Conservation (phyloP, 1,140 invertebrate genomes). For the Macrosteles quadrilineatus region DNA sequence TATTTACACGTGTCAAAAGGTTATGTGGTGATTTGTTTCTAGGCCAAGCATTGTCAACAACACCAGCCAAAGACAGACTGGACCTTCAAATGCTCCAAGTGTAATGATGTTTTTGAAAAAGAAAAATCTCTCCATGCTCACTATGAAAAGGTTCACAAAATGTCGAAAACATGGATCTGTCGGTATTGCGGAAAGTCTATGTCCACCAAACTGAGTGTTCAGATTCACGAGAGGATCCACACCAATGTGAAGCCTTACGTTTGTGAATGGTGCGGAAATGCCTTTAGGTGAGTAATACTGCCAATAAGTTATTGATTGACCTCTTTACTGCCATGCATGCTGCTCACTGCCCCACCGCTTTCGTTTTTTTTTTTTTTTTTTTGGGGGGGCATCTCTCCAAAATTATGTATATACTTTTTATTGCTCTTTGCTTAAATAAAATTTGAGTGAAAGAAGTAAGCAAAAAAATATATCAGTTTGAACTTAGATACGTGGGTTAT, state of each 20-base stretch:
- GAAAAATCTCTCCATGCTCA: constrained; percentile 19
- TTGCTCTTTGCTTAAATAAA: too few relatives aligned
- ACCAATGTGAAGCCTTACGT: constrained; percentile 40
- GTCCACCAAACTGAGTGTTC: constrained; percentile 38
- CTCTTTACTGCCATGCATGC: too few relatives aligned
- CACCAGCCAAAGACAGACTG: constrained; percentile 7
- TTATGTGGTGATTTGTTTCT: too few relatives aligned
- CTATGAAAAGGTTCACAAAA: constrained; percentile 25
- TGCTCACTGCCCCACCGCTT: too few relatives aligned
- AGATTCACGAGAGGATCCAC: constrained; percentile 42
- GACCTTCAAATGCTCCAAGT: constrained; percentile 20
- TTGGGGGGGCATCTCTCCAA: too few relatives aligned
- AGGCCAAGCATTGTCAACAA: constrained; percentile 15
- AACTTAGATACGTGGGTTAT: too few relatives aligned
- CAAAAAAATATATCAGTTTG: too few relatives aligned
- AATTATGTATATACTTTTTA: too few relatives aligned
- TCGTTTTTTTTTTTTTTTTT: too few relatives aligned
- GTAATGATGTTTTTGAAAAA: constrained; percentile 27
- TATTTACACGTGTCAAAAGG: too few relatives aligned
- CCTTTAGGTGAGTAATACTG: constrained; percentile 48
- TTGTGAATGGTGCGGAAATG: constrained; percentile 43
- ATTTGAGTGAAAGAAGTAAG: too few relatives aligned
- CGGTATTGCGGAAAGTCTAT: constrained; percentile 36
- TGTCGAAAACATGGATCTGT: constrained; percentile 27
- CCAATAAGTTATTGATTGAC: too few relatives aligned